Conservation (phyloP, 2,888 invertebrate genomes). For the Lydus trimaculatus region DNA sequence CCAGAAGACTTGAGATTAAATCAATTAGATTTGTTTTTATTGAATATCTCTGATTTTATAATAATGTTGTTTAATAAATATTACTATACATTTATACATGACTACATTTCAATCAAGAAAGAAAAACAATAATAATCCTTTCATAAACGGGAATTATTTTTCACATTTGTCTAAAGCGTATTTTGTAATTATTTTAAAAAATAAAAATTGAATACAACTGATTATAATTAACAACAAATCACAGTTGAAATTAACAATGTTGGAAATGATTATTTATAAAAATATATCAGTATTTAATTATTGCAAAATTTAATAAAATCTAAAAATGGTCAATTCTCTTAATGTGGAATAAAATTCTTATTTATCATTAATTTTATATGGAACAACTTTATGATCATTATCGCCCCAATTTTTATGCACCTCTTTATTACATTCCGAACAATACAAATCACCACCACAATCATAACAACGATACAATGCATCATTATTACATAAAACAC, state of each 20-base stretch:
- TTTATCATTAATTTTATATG: slow-evolving; percentile 47
- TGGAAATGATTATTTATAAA: not conserved
- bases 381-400: slow-evolving; percentile 54
- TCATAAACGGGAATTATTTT: not conserved
- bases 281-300: not conserved
- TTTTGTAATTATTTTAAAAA: not conserved
- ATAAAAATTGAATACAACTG: not conserved
- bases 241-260: not conserved
- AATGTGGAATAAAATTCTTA: slow-evolving; percentile 16
- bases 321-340: not conserved
- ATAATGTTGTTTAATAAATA: not conserved
- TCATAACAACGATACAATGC: slow-evolving; percentile 76
- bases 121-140: not conserved
- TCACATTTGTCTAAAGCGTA: not conserved
- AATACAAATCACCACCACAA: slow-evolving; percentile 83
- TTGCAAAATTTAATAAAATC: slow-evolving; percentile 7
- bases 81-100: slow-evolving; percentile 4
- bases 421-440: slow-evolving; percentile 75
- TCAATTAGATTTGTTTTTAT: no score
- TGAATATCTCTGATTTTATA: not conserved
- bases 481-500: slow-evolving; percentile 86
- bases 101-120: not conserved
- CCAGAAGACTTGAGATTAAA: no score
- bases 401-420: slow-evolving; percentile 65
- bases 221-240: not conserved